A percentile compares a stretch with the other conserved stretches of the same genome.
Conservation (phyloP, 2,797 vertebrate species). For the Anguilla marmorata region DNA sequence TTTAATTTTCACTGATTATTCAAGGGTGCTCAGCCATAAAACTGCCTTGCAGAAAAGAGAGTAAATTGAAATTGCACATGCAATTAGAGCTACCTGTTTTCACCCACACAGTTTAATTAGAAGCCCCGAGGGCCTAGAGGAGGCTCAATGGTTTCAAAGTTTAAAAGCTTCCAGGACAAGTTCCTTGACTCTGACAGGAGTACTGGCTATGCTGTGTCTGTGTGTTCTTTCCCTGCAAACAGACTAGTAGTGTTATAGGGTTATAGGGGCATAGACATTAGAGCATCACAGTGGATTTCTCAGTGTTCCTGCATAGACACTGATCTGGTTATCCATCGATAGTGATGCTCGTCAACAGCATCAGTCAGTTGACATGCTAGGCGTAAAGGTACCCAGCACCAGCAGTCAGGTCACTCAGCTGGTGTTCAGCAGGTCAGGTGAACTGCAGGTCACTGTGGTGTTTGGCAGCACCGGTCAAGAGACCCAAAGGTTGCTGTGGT, state of each 20-base stretch:
- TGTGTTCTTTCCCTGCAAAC: neutral
- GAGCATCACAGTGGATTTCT: neutral
- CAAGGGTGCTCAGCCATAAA: slow-evolving; percentile 67
- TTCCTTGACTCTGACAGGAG: neutral
- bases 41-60: slow-evolving; percentile 69
- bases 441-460: slow-evolving; percentile 10
- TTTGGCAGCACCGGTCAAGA: slow-evolving; percentile 17
- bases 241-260: neutral
- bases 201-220: neutral
- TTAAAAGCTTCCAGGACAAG: neutral
- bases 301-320: neutral
- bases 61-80: slow-evolving; percentile 75
- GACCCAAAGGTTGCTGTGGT: neutral
- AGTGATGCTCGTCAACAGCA: neutral
- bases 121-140: neutral
- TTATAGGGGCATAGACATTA: neutral
- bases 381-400: neutral
- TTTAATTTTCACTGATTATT: slow-evolving; percentile 75
- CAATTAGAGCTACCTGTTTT: slow-evolving; percentile 61
- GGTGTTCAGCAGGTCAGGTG: neutral
- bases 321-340: neutral
- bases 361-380: neutral
- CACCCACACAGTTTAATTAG: neutral
- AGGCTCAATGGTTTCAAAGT: neutral
- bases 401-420: neutral